Evolutionary conservation across 2,888 invertebrate species (phyloP).

Genomic region (Periphyllus acericola): DNA sequence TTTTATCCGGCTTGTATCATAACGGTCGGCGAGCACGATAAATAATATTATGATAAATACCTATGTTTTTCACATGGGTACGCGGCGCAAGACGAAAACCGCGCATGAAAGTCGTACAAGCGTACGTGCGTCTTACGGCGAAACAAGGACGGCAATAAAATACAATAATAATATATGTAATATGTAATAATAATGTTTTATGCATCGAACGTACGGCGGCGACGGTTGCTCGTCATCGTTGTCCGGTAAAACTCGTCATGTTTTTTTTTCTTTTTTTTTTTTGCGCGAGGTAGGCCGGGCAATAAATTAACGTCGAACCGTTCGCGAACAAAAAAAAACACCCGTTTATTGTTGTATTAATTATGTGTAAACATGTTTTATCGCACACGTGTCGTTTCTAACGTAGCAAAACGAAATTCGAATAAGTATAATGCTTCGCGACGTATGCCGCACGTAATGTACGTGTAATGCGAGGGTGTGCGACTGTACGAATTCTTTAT

Average conservation of each 20-base stretch:
- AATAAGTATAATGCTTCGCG: background rate
- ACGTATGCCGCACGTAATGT: background rate
- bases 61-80: background rate
- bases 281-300: slow-evolving; percentile 15
- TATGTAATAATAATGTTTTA: slow-evolving; percentile 46
- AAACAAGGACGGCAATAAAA: slow-evolving; percentile 52
- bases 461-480: too few species aligned
- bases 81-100: background rate
- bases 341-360: background rate
- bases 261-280: slow-evolving; percentile 15
- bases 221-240: background rate
- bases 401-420: background rate
- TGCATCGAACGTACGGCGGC: background rate
- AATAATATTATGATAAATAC: background rate
- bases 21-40: background rate
- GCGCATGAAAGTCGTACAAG: background rate
- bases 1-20: background rate
- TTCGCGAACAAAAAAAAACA: slow-evolving; percentile 11
- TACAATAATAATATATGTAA: slow-evolving; percentile 14
- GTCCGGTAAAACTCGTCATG: slow-evolving; percentile 12
- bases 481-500: too few species aligned
- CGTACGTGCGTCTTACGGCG: background rate
- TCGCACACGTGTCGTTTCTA: background rate
- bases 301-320: slow-evolving; percentile 38
- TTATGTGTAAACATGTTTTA: background rate